These are phyloP conservation scores for Platichthys stellatus DNA, from an alignment of 2,113 vertebrate genomes.

Conservation along the genomic window DNA sequence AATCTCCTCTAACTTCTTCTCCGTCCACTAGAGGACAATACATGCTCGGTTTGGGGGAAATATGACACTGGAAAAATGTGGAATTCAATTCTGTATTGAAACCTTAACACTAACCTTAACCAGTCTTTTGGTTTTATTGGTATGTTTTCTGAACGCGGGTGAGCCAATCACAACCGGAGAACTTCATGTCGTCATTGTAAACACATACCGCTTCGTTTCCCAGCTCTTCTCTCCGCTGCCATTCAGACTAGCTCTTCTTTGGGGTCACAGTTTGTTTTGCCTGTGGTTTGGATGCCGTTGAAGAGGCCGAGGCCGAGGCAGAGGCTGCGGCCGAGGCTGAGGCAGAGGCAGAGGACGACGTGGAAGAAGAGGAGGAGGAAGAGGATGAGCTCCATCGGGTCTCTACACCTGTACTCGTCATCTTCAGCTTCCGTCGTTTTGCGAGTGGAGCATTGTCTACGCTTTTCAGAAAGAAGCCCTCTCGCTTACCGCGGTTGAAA, in stretches of 20 bases:
- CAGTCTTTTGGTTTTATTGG: conserved; percentile 42
- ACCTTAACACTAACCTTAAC: conserved; percentile 8
- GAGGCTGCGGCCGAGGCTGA: conserved; percentile 10
- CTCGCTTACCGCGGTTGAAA: conserved; percentile 90
- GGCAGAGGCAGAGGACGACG: conserved; percentile 72
- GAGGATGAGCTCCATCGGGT: conserved; percentile 86
- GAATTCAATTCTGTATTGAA: conserved; percentile 29
- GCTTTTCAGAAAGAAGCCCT: conserved; percentile 93
- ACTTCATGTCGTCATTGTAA: conserved; percentile 13
- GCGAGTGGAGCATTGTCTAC: conserved; percentile 93
- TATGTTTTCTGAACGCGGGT: conserved; percentile 8
- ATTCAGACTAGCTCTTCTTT: conserved; percentile 69
- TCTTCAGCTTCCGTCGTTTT: conserved; percentile 90
- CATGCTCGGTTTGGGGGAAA: conserved; percentile 39
- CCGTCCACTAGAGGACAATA: conserved; percentile 19
- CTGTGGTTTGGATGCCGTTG: conserved; percentile 65
- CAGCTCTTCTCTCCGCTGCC: background rate
- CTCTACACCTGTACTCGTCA: conserved; percentile 88
- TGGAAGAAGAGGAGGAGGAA: conserved; percentile 85
- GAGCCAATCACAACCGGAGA: conserved; percentile 20
- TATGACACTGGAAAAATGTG: background rate
- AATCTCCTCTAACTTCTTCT: conserved; percentile 2
- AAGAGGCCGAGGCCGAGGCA: background rate
- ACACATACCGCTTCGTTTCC: conserved; percentile 34
- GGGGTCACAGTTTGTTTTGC: conserved; percentile 70